A percentile compares a stretch with the other conserved stretches of the same genome.
phyloP scores from a whole-genome alignment of 2,797 vertebrate species.

The Varecia variegata region DNA sequence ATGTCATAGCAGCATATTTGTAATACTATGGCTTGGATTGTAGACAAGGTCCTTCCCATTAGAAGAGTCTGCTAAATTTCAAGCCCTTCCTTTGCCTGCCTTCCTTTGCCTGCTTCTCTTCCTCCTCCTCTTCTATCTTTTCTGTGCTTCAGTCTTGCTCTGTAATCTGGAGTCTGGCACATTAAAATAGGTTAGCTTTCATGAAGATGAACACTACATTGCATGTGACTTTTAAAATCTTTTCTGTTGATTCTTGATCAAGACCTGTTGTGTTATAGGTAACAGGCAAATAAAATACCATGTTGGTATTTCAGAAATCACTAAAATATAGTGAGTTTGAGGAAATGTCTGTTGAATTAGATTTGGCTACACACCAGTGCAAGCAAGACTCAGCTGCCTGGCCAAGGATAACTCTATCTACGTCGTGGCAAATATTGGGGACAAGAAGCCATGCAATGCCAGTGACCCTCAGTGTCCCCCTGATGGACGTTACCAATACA shows the following conservation, averaged over 20 bases:
- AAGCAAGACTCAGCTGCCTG: conserved; percentile 78
- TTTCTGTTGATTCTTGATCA: background rate
- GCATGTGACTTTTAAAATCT: background rate
- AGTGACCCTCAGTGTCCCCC: conserved; percentile 63
- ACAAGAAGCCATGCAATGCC: conserved; percentile 73
- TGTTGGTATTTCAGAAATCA: background rate
- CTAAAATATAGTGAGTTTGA: background rate
- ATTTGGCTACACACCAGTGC: conserved; percentile 49
- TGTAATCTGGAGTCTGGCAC: background rate
- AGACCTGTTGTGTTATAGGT: background rate
- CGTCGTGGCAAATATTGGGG: conserved; percentile 77
- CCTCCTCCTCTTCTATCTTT: background rate
- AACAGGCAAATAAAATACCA: background rate
- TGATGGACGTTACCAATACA: conserved; percentile 73
- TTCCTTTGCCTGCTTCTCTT: background rate
- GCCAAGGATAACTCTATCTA: conserved; percentile 77
- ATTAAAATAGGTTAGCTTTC: background rate
- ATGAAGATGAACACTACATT: background rate
- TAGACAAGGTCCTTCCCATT: background rate
- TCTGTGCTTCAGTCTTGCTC: background rate
- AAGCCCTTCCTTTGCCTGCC: background rate
- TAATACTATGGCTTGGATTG: background rate
- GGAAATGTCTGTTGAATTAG: background rate
- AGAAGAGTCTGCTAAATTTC: background rate
- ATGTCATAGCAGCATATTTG: background rate